Conservation (phyloP, 2,113 vertebrate species). For the Hypocryptadius cinnamomeus region DNA sequence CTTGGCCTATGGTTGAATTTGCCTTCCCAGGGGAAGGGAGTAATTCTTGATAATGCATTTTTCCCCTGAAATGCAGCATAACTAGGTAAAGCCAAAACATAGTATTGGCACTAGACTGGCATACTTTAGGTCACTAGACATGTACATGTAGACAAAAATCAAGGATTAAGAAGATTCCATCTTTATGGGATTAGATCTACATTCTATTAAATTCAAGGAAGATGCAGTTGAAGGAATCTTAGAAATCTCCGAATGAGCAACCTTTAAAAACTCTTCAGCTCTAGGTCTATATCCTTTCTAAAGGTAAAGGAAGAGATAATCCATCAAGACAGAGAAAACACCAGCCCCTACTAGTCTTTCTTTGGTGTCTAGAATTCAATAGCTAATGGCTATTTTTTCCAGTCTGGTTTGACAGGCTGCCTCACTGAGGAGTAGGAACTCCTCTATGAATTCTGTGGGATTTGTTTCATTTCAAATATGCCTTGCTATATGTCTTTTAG, state of each 20-base stretch:
- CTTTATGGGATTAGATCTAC: background rate
- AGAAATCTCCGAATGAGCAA: background rate
- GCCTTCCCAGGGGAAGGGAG: background rate
- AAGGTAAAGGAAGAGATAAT: background rate
- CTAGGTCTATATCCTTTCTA: background rate
- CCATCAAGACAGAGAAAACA: background rate
- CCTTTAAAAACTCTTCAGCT: background rate
- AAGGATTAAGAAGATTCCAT: background rate
- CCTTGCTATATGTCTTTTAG: background rate
- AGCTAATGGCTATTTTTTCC: background rate
- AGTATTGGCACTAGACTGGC: background rate
- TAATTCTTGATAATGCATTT: background rate
- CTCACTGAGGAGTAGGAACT: background rate
- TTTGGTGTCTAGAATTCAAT: background rate
- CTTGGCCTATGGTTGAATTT: background rate
- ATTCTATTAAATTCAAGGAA: background rate
- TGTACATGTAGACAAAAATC: background rate
- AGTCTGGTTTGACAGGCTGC: background rate
- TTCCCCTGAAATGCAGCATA: background rate
- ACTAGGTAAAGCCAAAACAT: background rate
- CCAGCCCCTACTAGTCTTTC: background rate
- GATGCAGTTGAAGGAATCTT: background rate
- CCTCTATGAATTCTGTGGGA: background rate
- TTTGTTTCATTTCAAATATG: background rate
- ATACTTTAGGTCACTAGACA: background rate